These are phyloP conservation scores for Sebastes nivosus DNA, from an alignment of 2,797 vertebrate species.

Conservation along the genomic window DNA sequence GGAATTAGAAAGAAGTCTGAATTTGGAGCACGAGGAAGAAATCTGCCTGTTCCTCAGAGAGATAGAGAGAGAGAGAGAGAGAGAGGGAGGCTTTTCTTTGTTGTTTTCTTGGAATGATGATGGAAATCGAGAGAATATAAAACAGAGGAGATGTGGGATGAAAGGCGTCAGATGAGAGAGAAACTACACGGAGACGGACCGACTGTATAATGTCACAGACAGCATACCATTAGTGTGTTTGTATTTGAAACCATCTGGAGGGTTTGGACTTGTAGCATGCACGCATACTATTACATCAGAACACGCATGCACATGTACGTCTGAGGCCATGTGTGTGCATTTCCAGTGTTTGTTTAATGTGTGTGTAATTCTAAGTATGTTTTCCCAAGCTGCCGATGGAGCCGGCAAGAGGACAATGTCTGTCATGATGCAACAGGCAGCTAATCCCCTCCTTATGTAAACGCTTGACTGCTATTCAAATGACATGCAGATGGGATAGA, in stretches of 20 bases:
- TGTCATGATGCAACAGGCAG: slow-evolving; percentile 69
- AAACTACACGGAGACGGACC: background rate
- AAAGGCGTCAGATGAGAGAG: background rate
- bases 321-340: slow-evolving; percentile 3
- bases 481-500: slow-evolving; percentile 69
- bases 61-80: background rate
- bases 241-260: background rate
- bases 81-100: background rate
- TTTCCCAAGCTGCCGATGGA: slow-evolving; percentile 41
- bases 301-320: background rate
- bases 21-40: slow-evolving; percentile 42
- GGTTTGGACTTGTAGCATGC: background rate
- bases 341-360: slow-evolving; percentile 25
- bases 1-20: slow-evolving; percentile 44
- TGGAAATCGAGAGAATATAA: slow-evolving; percentile 6
- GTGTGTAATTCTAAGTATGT: slow-evolving; percentile 41
- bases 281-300: background rate
- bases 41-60: slow-evolving; percentile 27
- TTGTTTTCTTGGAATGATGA: slow-evolving; percentile 10
- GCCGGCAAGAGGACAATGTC: slow-evolving; percentile 57
- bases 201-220: background rate
- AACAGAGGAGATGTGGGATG: background rate
- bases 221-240: background rate
- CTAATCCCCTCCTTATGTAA: slow-evolving; percentile 77
- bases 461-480: slow-evolving; percentile 74